Conservation (phyloP, 2,797 vertebrate species). For the Trichosurus vulpecula region DNA sequence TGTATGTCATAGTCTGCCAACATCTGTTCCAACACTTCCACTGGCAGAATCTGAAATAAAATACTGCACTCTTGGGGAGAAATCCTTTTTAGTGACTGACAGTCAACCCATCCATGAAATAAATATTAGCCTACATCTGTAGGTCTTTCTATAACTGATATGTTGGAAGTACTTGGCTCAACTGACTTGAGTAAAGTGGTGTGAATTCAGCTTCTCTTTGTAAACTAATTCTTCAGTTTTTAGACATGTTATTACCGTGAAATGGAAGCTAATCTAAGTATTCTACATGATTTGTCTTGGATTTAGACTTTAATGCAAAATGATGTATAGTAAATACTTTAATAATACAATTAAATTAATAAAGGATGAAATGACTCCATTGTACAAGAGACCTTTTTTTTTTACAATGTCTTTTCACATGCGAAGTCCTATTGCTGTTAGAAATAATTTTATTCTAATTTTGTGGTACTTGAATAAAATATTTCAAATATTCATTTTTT, state of each 20-base stretch:
- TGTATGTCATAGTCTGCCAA: slow-evolving; percentile 81
- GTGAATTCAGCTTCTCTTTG: background rate
- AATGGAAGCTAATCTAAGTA: background rate
- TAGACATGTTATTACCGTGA: slow-evolving; percentile 17
- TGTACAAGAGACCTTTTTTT: background rate
- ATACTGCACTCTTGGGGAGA: slow-evolving; percentile 57
- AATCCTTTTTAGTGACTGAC: slow-evolving; percentile 63
- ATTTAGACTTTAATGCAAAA: slow-evolving; percentile 3
- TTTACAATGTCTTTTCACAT: background rate
- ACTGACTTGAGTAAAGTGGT: background rate
- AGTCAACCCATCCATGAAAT: slow-evolving; percentile 51
- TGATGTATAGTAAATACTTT: background rate
- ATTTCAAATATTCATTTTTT: background rate
- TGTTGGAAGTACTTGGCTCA: slow-evolving; percentile 7
- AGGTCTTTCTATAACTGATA: slow-evolving; percentile 32
- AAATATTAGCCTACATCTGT: slow-evolving; percentile 68
- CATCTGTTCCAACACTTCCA: slow-evolving; percentile 78
- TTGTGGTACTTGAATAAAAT: background rate
- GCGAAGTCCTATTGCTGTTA: background rate
- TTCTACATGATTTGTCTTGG: slow-evolving; percentile 13
- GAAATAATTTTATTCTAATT: background rate
- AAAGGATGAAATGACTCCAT: background rate
- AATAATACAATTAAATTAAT: background rate
- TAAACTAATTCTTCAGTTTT: slow-evolving; percentile 11
- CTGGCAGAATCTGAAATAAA: slow-evolving; percentile 74